Evolutionary conservation across 1,140 invertebrate genomes (phyloP), one percentile per base, ranked within the genome.

Genomic region (Zelostemma sp.): DNA sequence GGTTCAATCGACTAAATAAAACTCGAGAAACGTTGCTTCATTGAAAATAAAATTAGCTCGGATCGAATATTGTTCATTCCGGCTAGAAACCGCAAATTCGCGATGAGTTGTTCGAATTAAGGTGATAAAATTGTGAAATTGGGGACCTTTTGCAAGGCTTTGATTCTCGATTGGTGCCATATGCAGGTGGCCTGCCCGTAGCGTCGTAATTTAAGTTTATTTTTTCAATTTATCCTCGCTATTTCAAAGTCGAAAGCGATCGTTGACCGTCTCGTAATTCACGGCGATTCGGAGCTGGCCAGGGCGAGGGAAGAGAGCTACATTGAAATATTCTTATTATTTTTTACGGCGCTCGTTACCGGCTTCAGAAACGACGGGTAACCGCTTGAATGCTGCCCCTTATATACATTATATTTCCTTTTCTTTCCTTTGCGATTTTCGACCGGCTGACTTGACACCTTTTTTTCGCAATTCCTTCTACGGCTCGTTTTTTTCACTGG

Each of bases 271-370:
- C 68, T 70, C 68, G 61, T 70, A 70, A 70, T 62, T 70, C 68
- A 70, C 68, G 35, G 43, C 56, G 68, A 70, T 70, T 61, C 68
- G 38, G 51, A 61, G 64, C 56, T 60, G 64, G 57, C 12, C 67
- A 38, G 60, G 55, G 49, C 59, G 46, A 64, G 51, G 50, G 62
- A 69, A 60, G 40, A 64, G 47, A 64, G 53, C 57, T 65, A 70
- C 61, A 70, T 70, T 70, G 68, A 70, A 70, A 70, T 70, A 70
- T 70, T 65, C 68, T 70, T 70, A 70, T 70, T 70, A 70, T 70
- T 65, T 70, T 70, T 70, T 70, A 70, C 61, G 68, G 68, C 68
- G 61, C 68, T 70, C 68, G 68, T 70, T 70, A 70, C 68, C 47
- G 61, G 61, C 61, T 70, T 33, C 60, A 64, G 43, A 64, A 70